Percentiles rank a stretch among this genome's conserved stretches.
These are phyloP conservation scores for Climacteris rufus DNA, from an alignment of 2,113 vertebrate genomes.

Conservation along the genomic window DNA sequence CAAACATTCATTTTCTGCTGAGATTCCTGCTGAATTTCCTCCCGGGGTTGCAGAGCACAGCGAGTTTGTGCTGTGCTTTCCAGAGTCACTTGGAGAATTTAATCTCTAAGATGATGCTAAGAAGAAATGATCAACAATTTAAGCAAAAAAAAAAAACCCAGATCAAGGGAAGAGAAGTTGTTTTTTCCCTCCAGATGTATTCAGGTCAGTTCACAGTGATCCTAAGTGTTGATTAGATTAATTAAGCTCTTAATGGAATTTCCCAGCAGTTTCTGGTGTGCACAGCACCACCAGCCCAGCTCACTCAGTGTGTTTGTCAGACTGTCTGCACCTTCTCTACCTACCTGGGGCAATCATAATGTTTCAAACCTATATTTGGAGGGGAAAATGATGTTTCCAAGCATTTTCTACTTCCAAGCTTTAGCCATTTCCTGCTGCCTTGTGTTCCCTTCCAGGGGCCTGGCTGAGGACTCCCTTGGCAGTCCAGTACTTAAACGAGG, in stretches of 20 bases:
- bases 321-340: not conserved
- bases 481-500: not conserved
- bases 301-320: accelerated
- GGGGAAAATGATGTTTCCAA: not conserved
- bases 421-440: not conserved
- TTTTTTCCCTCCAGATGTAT: not conserved
- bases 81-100: not conserved
- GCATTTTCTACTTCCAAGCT: not conserved
- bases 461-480: not conserved
- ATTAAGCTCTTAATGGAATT: not conserved
- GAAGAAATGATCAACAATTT: not conserved
- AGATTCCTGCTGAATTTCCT: not conserved
- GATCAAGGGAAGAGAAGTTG: not conserved
- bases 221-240: not conserved
- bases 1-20: not conserved
- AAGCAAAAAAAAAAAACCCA: not conserved
- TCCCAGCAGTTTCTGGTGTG: too few species aligned
- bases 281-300: not conserved
- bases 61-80: accelerated
- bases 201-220: not conserved
- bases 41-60: not conserved
- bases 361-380: not conserved
- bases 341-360: not conserved
- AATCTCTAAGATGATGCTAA: not conserved
- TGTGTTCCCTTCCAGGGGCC: not conserved